Evolutionary conservation across 2,797 vertebrate species (phyloP), one percentile per base, ranked within the genome.

Genomic region (Dendrocincla fuliginosa): DNA sequence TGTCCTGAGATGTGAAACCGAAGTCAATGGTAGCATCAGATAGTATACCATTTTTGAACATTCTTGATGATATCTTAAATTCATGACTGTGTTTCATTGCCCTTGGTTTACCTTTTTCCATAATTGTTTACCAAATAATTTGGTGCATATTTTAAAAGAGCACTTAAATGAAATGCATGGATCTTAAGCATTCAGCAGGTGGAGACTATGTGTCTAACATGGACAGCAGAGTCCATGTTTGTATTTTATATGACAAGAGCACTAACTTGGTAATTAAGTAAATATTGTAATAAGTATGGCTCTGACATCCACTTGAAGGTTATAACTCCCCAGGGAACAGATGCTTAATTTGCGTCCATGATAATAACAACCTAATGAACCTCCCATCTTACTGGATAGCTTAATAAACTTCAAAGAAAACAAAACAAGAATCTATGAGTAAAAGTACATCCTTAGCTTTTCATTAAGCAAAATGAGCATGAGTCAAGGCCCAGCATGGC

Each of bases 281-380:
- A 98, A 99, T 98, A 98, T 98, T 98, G 98, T 98, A 98, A 98
- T 98, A 99, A 98, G 98, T 98, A 98, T 98, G 98, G 97, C 92
- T 92, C 89, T 98, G 98, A 98, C 97, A 98, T 96, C 97, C 96
- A 97, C 96, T 97, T 97, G 96, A 97, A 97, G 89, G 94, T 97
- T 97, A 97, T 98, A 98, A 97, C 99, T 98, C 98, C 93, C 89
- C 98, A 95, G 99, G 99, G 98, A 98, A 99, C 98, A 99, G 98
- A 98, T 98, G 98, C 98, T 98, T 97, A 98, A 98, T 98, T 98
- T 98, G 98, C 97, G 97, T 96, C 97, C 97, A 68, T 96, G 98
- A 98, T 99, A 99, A 99, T 99, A 99, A 98, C 98, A 98, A 97
- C 98, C 98, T 98, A 98, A 98, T 98, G 98, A 98, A 99, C 97